Base-by-base conservation (phyloP, 53 echinoderm and acorn worm genomes). In the Antedon mediterranea region DNA sequence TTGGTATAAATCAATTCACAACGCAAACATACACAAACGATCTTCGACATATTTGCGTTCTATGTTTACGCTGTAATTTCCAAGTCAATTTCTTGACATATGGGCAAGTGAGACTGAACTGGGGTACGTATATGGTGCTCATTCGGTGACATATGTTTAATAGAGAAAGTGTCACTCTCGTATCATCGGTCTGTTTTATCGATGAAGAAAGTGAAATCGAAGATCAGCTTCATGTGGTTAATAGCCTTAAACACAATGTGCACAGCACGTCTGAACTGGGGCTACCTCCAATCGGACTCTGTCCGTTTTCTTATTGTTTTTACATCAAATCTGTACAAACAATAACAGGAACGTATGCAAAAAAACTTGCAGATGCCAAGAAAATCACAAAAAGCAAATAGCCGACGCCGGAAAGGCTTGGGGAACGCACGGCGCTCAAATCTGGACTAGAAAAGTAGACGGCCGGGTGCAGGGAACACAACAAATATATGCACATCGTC, bases 401-500 rank as follows among this genome's bases (percentile, higher is more conserved):
- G 57, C 57, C 57, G 57, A 57, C 57, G 57, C 57, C 57, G 57
- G 57, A 57, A 57, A 57, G 57, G 57, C 57, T 57, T 57, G 57
- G 9, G 2, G 57, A 57, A 26, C 57, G 23, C 57, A 57, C 57
- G 57, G 57, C 57, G 57, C 57, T 57, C 11, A 57, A 57, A 57
- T 57, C 57, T 57, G 57, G 20, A 57, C 57, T 57, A 57, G 57
- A 57, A 57, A 57, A 57, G 9, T 57, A 57, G 57, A 57, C 57
- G 15, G 57, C 57, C 57, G 57, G 57, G 57, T 57, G 57, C 57
- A 57, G 57, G 57, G 23, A 13, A 57, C 57, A 85, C 89, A 43
- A 89, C 89, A 87, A 90, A 90, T 87, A 84, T 81, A 74, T 84
- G 90, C 74, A 83, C 87, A 86, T 75, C 81, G 78, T 86, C 71